Percentiles rank a stretch among this genome's conserved stretches.
Conservation (phyloP, 2,113 vertebrate species). For the Casuarius casuarius region DNA sequence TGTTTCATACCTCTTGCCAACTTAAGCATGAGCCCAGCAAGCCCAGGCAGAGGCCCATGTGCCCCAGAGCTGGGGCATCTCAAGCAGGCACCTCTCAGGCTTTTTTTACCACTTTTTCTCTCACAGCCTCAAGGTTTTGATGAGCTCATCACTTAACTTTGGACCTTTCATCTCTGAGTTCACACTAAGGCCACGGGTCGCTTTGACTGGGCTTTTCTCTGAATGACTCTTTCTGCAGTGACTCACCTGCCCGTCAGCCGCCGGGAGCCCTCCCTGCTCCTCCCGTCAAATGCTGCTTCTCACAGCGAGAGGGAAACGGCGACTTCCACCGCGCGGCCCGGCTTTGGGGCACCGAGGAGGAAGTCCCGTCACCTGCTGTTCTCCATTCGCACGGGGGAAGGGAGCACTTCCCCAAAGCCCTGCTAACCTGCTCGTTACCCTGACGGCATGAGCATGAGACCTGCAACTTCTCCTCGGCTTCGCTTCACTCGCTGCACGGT, state of each 20-base stretch:
- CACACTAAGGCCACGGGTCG: slow-evolving; percentile 68
- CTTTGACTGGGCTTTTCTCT: slow-evolving; percentile 80
- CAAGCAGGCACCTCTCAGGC: slow-evolving; percentile 15
- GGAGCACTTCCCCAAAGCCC: neutral
- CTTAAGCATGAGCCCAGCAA: neutral
- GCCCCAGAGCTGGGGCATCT: slow-evolving; percentile 51
- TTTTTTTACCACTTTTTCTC: slow-evolving; percentile 32
- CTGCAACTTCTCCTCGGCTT: neutral
- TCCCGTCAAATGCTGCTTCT: slow-evolving; percentile 5
- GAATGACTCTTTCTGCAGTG: slow-evolving; percentile 76
- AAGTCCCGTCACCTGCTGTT: slow-evolving; percentile 2
- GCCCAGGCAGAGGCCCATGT: slow-evolving; percentile 18
- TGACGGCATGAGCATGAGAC: accelerated
- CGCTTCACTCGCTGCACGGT: neutral
- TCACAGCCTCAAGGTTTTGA: slow-evolving; percentile 60
- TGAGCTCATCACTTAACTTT: slow-evolving; percentile 64
- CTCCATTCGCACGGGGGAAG: neutral
- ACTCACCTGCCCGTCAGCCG: slow-evolving; percentile 72
- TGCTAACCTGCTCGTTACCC: neutral
- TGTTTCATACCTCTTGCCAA: neutral
- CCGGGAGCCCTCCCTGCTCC: slow-evolving; percentile 64
- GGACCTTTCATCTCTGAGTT: slow-evolving; percentile 68
- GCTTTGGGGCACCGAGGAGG: neutral
- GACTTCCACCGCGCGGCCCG: neutral
- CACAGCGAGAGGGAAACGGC: neutral